phyloP scores from a whole-genome alignment of 1,140 invertebrate species.

The Drosophila subobscura region DNA sequence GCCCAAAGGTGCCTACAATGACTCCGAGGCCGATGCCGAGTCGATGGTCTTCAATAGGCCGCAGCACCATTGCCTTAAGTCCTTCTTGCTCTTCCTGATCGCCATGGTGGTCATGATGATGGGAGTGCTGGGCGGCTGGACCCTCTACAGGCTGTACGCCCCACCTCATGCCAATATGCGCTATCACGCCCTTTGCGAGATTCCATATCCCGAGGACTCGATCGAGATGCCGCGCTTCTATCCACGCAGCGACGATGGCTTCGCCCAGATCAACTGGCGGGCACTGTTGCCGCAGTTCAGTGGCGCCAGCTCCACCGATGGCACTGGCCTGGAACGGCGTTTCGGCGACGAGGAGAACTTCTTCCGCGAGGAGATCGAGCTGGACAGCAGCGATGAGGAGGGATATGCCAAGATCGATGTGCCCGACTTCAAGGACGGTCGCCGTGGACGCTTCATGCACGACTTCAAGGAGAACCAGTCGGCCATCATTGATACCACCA shows the following conservation, averaged over 20 bases:
- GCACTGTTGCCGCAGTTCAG: conserved; percentile 61
- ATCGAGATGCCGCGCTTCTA: conserved; percentile 73
- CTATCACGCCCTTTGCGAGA: conserved; percentile 88
- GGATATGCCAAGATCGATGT: conserved; percentile 91
- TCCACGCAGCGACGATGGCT: conserved; percentile 70
- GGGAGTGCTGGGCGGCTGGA: conserved; percentile 90
- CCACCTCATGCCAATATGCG: conserved; percentile 86
- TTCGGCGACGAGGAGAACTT: conserved; percentile 81
- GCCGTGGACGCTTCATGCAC: conserved; percentile 92
- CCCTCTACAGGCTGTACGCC: conserved; percentile 90
- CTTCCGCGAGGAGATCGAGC: conserved; percentile 91
- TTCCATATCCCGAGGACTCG: conserved; percentile 85
- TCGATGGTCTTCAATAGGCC: conserved; percentile 84
- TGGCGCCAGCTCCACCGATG: conserved; percentile 1
- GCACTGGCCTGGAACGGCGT: conserved; percentile 14
- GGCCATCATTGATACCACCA: conserved; percentile 91
- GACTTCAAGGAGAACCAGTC: conserved; percentile 93
- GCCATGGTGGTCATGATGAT: conserved; percentile 89
- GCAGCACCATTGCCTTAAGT: conserved; percentile 85
- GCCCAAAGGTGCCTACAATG: conserved; percentile 71
- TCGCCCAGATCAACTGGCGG: conserved; percentile 63
- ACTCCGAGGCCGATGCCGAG: conserved; percentile 81
- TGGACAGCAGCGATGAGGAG: conserved; percentile 87
- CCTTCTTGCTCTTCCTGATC: conserved; percentile 89
- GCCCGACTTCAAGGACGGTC: conserved; percentile 90